These are phyloP conservation scores for Podargus strigoides DNA, from an alignment of 2,797 vertebrate species.

Conservation along the genomic window DNA sequence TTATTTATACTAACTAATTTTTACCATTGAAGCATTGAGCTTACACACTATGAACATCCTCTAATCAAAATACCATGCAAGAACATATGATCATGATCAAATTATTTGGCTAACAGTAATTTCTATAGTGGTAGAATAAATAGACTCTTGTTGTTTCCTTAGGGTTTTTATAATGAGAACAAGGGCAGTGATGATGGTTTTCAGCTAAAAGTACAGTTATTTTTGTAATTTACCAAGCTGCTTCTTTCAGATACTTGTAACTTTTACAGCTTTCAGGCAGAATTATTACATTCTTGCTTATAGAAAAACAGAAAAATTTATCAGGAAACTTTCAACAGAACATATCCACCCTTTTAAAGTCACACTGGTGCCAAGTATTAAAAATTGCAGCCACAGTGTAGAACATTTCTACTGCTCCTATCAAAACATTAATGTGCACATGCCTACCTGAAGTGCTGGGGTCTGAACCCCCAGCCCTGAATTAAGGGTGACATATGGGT, in stretches of 20 bases:
- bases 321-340: slow-evolving; percentile 1
- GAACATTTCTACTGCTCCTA: background rate
- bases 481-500: too few species aligned
- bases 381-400: background rate
- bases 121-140: background rate
- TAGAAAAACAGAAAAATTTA: background rate
- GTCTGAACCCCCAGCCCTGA: too few species aligned
- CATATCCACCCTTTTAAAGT: background rate
- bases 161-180: background rate
- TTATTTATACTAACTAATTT: background rate
- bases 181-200: background rate
- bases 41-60: background rate
- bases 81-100: background rate
- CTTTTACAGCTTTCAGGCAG: background rate
- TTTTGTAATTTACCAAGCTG: background rate
- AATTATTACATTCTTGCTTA: background rate
- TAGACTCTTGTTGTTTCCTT: background rate
- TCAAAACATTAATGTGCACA: background rate
- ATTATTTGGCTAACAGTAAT: slow-evolving; percentile 18
- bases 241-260: background rate
- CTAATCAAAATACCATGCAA: slow-evolving; percentile 26
- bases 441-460: background rate
- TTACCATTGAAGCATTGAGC: background rate
- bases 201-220: background rate
- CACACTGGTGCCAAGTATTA: background rate